Base-by-base conservation (phyloP, 2,113 vertebrate genomes). In the Phaethon lepturus region DNA sequence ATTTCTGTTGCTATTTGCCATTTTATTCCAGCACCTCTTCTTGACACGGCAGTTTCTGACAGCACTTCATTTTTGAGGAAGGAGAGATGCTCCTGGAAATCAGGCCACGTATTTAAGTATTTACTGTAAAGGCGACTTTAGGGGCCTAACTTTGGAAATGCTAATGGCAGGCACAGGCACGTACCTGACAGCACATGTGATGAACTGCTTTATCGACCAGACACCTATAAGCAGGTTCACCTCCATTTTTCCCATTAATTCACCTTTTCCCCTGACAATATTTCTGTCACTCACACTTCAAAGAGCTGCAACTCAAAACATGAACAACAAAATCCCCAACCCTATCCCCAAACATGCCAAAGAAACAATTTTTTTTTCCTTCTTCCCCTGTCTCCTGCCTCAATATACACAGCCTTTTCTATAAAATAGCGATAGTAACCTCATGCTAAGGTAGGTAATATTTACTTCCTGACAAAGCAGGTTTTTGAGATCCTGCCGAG, bases 231-330 rank as follows among this genome's bases (percentile, higher is more conserved):
- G 56, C 49, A 85, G n/a, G 63, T 76, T 94, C 69, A 79, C 22
- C 22, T 92, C 29, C 23, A 19, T 73, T 95, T 76, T 94, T 38
- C 26, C 59, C 35, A 74, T 73, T 89, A 88, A 83, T 88, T 91
- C 49, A 80, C 53, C 38, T 83, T 86, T 94, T 56, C 55, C 66
- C 59, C 73, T 69, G n/a, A 88, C 66, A 91, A n/a, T 72, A 58
- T 11, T 60, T 64, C 62, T 62, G 42, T 71, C 9, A 1, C 40
- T 95, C 60, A 90, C 55, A 50, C 40, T 69, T 71, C 62, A 59
- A 87, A 92, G 76, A 91, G n/a, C 28, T 75, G 47, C 38, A 84
- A 56, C 23, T 94, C 76, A 87, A 78, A 94, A 89, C 58, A 79
- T 6, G 88, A 97, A 91, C 47, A 86, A 62, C 17, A 94, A 75